Evolutionary conservation across 2,113 vertebrate species (phyloP), one percentile per base, ranked within the genome.

Genomic region (Ictidomys tridecemlineatus): DNA sequence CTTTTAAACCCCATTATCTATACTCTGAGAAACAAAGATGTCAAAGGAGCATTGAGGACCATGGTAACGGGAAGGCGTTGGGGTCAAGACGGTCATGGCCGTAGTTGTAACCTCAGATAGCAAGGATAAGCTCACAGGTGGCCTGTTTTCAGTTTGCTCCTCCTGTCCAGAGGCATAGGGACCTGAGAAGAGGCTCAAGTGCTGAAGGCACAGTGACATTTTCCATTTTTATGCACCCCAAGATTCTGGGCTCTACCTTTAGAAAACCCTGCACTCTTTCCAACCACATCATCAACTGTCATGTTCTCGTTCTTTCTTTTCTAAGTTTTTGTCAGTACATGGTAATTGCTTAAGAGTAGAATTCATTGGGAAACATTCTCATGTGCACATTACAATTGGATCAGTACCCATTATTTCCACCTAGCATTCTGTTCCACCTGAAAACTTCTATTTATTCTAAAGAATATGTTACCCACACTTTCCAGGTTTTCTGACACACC

Each of bases 1-100:
- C 70, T 97, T 18, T 82, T 97, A 67, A 97, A 97, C 4, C 92
- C 97, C 10, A 93, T 95, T 34, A 93, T 95, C 39, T 95, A 97
- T 11, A 95, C 82, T 39, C 30, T 97, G 16, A 96, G 93, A 73
- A 98, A 94, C 53, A 97, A 92, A 37, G 95, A 96, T 65, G 72
- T 96, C 22, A 96, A 95, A 72, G 69, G 74, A 34, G 70, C 95
- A 16, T 51, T 97, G 79, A 97, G 32, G 70, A 61, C 78, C 30
- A 48, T 91, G 79, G 17, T 74, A 18, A 39, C 22, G 8, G 79
- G 72, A 22, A 69, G 37, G 11, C 4, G 67, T 8, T n/a, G 6
- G 11, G 65, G 32, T 91, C 42, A 67, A 7, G 80, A 85, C 67
- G 2, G 30, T n/a, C 18, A 32, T 56, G 73, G 53, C 3, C 48